A percentile compares a stretch with the other conserved stretches of the same genome.
phyloP scores from a whole-genome alignment of 2,797 vertebrate species.

The Clarias platycephalus region DNA sequence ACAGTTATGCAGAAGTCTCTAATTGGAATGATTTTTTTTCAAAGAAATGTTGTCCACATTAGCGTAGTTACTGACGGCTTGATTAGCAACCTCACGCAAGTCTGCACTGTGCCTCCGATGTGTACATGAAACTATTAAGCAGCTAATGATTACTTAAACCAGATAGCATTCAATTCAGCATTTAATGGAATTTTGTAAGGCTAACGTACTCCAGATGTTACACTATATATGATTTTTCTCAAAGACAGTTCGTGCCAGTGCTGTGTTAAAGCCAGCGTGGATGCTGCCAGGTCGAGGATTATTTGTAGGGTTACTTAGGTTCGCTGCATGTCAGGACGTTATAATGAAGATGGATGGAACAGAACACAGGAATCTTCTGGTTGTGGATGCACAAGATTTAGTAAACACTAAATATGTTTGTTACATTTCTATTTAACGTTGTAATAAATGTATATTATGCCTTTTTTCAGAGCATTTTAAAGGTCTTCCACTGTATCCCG shows the following conservation, averaged over 20 bases:
- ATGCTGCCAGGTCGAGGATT: slow-evolving; percentile 10
- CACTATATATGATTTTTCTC: too few species aligned
- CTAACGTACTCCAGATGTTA: slow-evolving; percentile 17
- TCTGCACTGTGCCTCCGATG: background rate
- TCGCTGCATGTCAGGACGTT: background rate
- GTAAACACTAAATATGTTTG: background rate
- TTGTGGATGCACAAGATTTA: background rate
- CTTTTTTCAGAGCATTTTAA: too few species aligned
- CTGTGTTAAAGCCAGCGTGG: slow-evolving; percentile 12
- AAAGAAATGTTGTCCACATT: too few species aligned
- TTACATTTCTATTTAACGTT: background rate
- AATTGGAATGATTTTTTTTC: too few species aligned
- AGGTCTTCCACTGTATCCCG: too few species aligned
- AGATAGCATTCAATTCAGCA: background rate
- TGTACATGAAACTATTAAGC: too few species aligned
- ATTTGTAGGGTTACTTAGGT: background rate
- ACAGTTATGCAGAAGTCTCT: too few species aligned
- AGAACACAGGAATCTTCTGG: background rate
- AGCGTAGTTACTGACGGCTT: background rate
- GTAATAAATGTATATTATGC: too few species aligned
- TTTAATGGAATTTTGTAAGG: background rate
- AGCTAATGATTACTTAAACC: slow-evolving; percentile 7
- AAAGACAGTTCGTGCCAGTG: slow-evolving; percentile 3
- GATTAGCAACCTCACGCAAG: background rate
- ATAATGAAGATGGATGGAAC: background rate